Percentiles rank a stretch among this genome's conserved stretches.
Evolutionary conservation across 2,797 vertebrate genomes (phyloP).

Genomic region (Nannoperca australis): DNA sequence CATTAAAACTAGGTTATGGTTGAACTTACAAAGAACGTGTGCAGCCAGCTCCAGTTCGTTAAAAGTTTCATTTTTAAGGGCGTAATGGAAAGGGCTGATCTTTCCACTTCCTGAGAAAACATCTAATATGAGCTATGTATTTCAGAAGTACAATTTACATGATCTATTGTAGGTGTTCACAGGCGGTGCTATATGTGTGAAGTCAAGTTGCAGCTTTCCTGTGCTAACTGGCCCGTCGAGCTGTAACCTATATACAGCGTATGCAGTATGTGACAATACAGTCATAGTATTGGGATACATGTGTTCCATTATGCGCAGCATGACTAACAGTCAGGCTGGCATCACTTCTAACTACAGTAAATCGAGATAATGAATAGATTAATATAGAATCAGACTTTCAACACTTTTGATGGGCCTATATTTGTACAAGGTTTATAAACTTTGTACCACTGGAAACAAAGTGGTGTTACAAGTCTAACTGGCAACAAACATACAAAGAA

Average conservation of each 20-base stretch:
- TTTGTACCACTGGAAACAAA: not conserved
- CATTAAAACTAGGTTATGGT: not conserved
- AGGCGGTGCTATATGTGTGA: constrained; percentile 13
- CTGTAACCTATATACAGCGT: constrained; percentile 30
- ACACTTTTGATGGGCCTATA: not conserved
- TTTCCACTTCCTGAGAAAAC: constrained; percentile 1
- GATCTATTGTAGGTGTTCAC: not conserved
- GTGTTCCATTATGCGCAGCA: constrained; percentile 20
- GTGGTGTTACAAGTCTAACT: not conserved
- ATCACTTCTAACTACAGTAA: not conserved
- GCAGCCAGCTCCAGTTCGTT: not conserved
- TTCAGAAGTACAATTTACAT: constrained; percentile 18
- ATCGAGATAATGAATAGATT: not conserved
- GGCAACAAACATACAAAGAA: not conserved
- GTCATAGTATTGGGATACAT: constrained; percentile 29
- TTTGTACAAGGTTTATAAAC: not conserved
- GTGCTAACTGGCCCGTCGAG: constrained; percentile 27
- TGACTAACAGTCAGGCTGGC: constrained; percentile 18
- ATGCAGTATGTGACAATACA: constrained; percentile 3
- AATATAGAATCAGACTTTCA: not conserved
- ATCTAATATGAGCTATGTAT: not conserved
- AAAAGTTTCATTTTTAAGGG: not conserved
- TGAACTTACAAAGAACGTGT: not conserved
- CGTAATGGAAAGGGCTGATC: not conserved
- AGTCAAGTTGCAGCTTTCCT: constrained; percentile 27